Conservation (phyloP, 2,113 vertebrate species). For the Rattus norvegicus region DNA sequence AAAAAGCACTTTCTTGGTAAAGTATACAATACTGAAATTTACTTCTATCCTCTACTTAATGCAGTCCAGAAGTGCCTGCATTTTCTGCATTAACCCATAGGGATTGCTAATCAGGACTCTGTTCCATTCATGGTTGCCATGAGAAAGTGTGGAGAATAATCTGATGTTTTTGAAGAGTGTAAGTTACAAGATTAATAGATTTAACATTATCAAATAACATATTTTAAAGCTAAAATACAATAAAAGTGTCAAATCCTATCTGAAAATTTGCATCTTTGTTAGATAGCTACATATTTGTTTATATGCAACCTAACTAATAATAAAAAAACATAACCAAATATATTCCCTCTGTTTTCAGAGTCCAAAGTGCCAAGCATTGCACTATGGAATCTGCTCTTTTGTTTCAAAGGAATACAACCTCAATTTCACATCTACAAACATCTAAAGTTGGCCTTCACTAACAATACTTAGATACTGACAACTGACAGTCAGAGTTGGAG, state of each 20-base stretch:
- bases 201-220: not conserved
- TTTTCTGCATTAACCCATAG: not conserved
- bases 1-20: not conserved
- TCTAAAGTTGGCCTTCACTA: not conserved
- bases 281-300: not conserved
- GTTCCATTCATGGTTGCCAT: not conserved
- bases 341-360: not conserved
- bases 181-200: not conserved
- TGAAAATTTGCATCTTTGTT: not conserved
- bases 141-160: not conserved
- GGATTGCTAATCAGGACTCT: not conserved
- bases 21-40: not conserved
- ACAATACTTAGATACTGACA: not conserved
- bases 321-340: not conserved
- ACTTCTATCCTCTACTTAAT: not conserved
- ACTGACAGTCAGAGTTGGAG: not conserved
- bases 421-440: not conserved
- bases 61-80: not conserved
- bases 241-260: slow-evolving; percentile 24
- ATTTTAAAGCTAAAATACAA: not conserved
- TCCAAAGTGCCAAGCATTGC: not conserved
- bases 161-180: not conserved
- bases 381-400: not conserved
- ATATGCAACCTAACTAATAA: not conserved
- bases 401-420: not conserved